Evolutionary conservation across 2,797 vertebrate species (phyloP), one percentile per base, ranked within the genome.

Genomic region (Sebastes iracundus): DNA sequence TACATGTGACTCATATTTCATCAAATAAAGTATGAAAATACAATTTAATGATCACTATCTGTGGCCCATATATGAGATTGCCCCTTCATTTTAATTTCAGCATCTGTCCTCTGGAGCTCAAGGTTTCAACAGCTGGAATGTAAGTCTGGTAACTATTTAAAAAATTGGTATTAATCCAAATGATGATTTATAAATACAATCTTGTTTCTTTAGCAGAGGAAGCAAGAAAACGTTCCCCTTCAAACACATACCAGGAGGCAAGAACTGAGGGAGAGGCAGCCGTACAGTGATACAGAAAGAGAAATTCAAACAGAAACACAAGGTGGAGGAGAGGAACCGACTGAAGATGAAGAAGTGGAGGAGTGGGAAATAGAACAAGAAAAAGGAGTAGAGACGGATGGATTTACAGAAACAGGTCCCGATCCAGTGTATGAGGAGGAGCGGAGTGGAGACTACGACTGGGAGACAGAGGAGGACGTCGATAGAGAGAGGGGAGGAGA

Each of bases 61-160:
- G 32, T 70, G 49, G 23, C 75, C 23, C 7, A 16, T 27, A 35
- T 67, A 7, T 75, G n/a, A 74, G 23, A 78, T 67, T 67, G 11
- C 6, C 6, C 20, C 46, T 71, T 72, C 4, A 13, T 82, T 86
- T 85, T 77, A 72, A 76, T 91, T 93, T 25, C 79, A 96, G 96
- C 88, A 81, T 74, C 22, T 49, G 0, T 81, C 90, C 60, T 95
- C 96, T 82, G 96, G 96, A 72, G 90, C 95, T 79, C 93, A 68
- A 8, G 92, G 80, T 66, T 83, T 80, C 0, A 94, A 81, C 56
- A 94, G 79, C 14, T 90, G 88, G 72, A 95, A 90, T 85, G 97
- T 97, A 89, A 94, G 84, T 88, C 30, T 78, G n/a, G 67, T 6
- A 27, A 18, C 5, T 4, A 12, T 28, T 33, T 32, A 53, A 6